Evolutionary conservation across 1,140 invertebrate genomes (phyloP).

Genomic region (Papilio aristodemus): DNA sequence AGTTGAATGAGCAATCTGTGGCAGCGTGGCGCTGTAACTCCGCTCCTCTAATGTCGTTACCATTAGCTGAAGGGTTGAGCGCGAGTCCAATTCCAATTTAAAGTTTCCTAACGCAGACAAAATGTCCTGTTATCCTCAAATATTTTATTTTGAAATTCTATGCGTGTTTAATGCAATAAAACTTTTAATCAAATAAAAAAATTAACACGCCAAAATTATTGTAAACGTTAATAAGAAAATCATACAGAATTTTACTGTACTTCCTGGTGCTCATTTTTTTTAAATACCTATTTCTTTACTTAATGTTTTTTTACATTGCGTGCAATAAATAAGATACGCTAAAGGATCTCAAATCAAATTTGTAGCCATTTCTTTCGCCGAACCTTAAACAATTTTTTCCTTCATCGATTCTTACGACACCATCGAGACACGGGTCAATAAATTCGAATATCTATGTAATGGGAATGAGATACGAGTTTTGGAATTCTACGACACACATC

Average conservation of each 20-base stretch:
- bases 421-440: not conserved
- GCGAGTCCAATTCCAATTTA: not conserved
- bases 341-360: not conserved
- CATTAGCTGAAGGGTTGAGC: not conserved
- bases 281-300: no score
- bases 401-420: conserved; percentile 6
- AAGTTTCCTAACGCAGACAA: not conserved
- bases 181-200: no score
- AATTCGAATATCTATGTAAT: not conserved
- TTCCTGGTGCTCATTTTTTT: no score
- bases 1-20: conserved; percentile 14
- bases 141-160: not conserved
- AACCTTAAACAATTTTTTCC: not conserved
- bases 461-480: not conserved
- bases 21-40: conserved; percentile 4
- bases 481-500: not conserved
- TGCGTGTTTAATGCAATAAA: no score
- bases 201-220: no score
- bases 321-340: no score
- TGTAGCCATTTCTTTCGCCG: not conserved
- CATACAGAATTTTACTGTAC: no score
- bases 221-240: no score
- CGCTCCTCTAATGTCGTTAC: not conserved
- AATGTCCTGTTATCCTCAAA: not conserved
- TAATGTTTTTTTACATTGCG: no score